A percentile compares a stretch with the other conserved stretches of the same genome.
Evolutionary conservation across 2,113 vertebrate genomes (phyloP).

Genomic region (Balaenoptera acutorostrata): DNA sequence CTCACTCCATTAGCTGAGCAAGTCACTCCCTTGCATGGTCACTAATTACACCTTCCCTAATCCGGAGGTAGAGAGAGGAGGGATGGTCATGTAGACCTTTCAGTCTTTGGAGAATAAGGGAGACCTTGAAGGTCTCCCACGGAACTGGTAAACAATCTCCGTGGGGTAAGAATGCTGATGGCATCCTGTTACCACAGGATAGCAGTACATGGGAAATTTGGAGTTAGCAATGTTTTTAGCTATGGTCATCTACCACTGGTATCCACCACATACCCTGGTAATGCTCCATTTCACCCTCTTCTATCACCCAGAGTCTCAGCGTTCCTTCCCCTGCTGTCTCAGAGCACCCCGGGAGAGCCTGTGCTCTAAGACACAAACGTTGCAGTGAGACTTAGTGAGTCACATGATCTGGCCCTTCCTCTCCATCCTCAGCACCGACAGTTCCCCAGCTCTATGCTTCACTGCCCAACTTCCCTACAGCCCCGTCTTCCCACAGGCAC

Average conservation of each 20-base stretch:
- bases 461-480: background rate
- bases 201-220: rapidly evolving
- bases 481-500: background rate
- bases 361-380: rapidly evolving
- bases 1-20: background rate
- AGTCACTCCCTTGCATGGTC: background rate
- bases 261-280: rapidly evolving
- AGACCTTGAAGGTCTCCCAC: background rate
- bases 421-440: background rate
- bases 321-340: background rate
- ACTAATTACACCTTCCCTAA: background rate
- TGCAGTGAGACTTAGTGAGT: rapidly evolving
- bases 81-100: background rate
- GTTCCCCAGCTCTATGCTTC: background rate
- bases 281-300: background rate
- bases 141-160: background rate
- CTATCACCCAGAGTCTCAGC: background rate
- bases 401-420: background rate
- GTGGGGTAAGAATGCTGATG: rapidly evolving
- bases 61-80: background rate
- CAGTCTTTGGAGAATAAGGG: background rate
- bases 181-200: rapidly evolving
- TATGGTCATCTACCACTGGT: rapidly evolving
- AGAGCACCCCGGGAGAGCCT: rapidly evolving
- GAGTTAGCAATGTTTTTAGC: background rate